phyloP scores from a whole-genome alignment of 2,113 vertebrate species.

The Mesembrinibis cayennensis region DNA sequence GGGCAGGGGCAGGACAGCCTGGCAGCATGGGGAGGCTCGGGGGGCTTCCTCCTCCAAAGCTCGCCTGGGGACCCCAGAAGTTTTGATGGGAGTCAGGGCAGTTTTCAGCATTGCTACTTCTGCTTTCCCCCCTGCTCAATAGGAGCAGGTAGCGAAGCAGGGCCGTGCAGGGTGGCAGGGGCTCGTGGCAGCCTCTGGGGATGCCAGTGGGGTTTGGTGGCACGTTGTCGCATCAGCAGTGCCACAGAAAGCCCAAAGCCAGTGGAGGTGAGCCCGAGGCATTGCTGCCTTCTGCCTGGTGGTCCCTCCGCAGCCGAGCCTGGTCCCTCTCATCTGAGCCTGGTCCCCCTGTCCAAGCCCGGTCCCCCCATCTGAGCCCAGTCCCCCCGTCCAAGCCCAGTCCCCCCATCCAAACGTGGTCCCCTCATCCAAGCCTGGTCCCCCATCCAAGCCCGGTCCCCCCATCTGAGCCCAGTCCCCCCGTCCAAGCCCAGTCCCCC shows the following conservation, averaged over 20 bases:
- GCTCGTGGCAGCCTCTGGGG: fast-evolving
- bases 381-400: fast-evolving
- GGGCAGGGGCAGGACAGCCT: not conserved
- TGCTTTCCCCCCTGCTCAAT: not conserved
- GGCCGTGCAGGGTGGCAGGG: not conserved
- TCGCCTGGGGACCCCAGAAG: not conserved
- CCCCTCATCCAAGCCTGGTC: not conserved
- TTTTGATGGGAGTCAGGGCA: not conserved
- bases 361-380: not conserved
- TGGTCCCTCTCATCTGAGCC: not conserved
- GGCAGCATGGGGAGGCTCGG: fast-evolving
- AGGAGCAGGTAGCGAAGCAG: not conserved
- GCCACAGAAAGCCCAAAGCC: not conserved
- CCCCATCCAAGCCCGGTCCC: not conserved
- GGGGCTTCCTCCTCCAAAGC: not conserved
- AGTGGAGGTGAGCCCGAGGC: not conserved
- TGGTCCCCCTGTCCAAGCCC: not conserved
- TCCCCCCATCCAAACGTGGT: not conserved
- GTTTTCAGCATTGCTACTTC: not conserved
- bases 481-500: not conserved
- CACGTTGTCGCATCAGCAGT: not conserved
- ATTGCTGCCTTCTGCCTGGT: not conserved
- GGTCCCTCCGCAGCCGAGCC: not conserved
- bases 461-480: not conserved
- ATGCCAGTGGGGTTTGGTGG: not conserved